A percentile compares a stretch with the other conserved stretches of the same genome.
phyloP scores from a whole-genome alignment of 1,140 invertebrate species.

The Atta cephalotes region DNA sequence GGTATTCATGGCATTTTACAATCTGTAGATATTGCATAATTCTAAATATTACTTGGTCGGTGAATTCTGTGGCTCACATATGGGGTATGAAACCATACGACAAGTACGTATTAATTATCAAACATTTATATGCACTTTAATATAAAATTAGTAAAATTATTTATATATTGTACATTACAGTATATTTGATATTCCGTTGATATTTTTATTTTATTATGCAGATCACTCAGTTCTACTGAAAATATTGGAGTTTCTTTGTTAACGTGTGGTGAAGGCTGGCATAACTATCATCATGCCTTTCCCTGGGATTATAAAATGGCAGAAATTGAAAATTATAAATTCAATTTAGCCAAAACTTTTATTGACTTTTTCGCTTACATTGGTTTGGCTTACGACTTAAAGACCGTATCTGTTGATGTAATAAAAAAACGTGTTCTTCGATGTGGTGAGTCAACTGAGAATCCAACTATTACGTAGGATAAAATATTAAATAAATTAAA shows the following conservation, averaged over 20 bases:
- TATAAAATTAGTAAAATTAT: background rate
- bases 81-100: no score
- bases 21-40: no score
- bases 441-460: background rate
- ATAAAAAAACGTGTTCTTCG: background rate
- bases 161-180: background rate
- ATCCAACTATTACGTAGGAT: background rate
- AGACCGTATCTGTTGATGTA: slow-evolving; percentile 84
- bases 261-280: slow-evolving; percentile 87
- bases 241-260: slow-evolving; percentile 84
- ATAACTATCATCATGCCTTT: slow-evolving; percentile 91
- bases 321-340: slow-evolving; percentile 85
- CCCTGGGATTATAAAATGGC: slow-evolving; percentile 89
- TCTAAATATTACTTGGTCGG: no score
- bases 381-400: slow-evolving; percentile 88
- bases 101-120: no score
- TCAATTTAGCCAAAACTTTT: slow-evolving; percentile 88
- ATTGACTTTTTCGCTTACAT: slow-evolving; percentile 88
- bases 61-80: no score
- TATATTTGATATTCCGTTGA: background rate
- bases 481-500: background rate
- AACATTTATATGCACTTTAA: no score
- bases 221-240: slow-evolving; percentile 87
- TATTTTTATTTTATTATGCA: slow-evolving; percentile 78
- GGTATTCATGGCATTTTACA: no score